Base-by-base conservation (phyloP, 2,888 invertebrate genomes). In the Arrhopalites spinosus region DNA sequence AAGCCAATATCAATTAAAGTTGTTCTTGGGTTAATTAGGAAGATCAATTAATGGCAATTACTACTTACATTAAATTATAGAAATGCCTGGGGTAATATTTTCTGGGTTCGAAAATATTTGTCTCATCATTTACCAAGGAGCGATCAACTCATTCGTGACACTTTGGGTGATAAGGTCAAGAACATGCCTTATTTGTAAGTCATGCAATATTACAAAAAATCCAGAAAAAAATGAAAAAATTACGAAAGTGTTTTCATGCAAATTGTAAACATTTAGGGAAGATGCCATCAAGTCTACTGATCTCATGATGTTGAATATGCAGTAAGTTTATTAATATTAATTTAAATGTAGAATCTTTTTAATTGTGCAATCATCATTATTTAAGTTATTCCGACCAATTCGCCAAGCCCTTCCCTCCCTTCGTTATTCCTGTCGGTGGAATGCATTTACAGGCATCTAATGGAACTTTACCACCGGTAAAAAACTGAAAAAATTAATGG, bases 331-430 rank as follows among this genome's bases (percentile, higher is more conserved):
- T n/a, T n/a, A n/a, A n/a, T n/a, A n/a, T n/a, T n/a, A n/a, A n/a
- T n/a, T n/a, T n/a, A n/a, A n/a, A n/a, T n/a, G n/a, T n/a, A n/a
- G n/a, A n/a, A n/a, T n/a, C 17, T 27, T 63, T 27, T 17, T 63
- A 23, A 15, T 25, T 36, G 5, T 36, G 36, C 11, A 36, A 36
- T 36, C n/a, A n/a, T n/a, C n/a, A n/a, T n/a, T n/a, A n/a, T 61
- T 68, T 68, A 29, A 68, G 68, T 45, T 69, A 59, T 11, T 74
- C 74, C 0, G 74, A 74, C 25, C 68, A 59, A n/a, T 74, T 56
- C 27, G 68, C 74, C 0, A 36, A 68, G 29, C 45, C 68, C 3
- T 69, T 45, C 43, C 74, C 74, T n/a, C 74, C 74, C 7, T 68
- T 68, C 13, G 61, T 74, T 11, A 43, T 74, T 29, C 68, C 43